A percentile compares a stretch with the other conserved stretches of the same genome.
phyloP scores from a whole-genome alignment of 1,140 invertebrate species.

The Eriocheir sinensis region DNA sequence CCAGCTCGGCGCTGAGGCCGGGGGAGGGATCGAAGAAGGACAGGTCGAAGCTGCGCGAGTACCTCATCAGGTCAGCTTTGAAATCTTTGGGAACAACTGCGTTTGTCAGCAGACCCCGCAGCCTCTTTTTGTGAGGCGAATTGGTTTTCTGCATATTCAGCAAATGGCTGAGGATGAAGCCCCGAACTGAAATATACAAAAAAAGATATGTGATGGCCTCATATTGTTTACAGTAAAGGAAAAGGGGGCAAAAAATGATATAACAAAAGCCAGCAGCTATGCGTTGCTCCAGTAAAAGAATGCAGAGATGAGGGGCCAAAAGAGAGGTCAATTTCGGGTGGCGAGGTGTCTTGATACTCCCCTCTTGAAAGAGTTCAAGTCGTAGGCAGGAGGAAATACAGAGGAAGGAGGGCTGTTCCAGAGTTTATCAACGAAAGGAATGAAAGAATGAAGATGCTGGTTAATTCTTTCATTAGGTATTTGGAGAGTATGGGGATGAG shows the following conservation, averaged over 20 bases:
- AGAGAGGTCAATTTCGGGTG: too few species aligned
- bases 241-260: neutral
- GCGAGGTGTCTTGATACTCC: too few species aligned
- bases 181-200: conserved; percentile 61
- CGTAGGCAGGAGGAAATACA: too few species aligned
- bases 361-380: too few species aligned
- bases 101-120: conserved; percentile 52
- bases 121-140: conserved; percentile 51
- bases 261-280: neutral
- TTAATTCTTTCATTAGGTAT: neutral
- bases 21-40: conserved; percentile 41
- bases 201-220: neutral
- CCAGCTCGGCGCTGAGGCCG: conserved; percentile 39
- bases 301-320: too few species aligned
- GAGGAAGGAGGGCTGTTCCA: too few species aligned
- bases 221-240: neutral
- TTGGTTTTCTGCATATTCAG: conserved; percentile 51
- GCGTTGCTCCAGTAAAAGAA: neutral
- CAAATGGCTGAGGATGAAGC: conserved; percentile 68
- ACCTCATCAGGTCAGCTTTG: conserved; percentile 49
- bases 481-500: too few species aligned
- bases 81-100: conserved; percentile 51
- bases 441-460: too few species aligned
- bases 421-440: too few species aligned
- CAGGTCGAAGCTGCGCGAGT: conserved; percentile 67